Evolutionary conservation across 2,113 vertebrate species (phyloP).

Genomic region (Illadopsis cleaveri): DNA sequence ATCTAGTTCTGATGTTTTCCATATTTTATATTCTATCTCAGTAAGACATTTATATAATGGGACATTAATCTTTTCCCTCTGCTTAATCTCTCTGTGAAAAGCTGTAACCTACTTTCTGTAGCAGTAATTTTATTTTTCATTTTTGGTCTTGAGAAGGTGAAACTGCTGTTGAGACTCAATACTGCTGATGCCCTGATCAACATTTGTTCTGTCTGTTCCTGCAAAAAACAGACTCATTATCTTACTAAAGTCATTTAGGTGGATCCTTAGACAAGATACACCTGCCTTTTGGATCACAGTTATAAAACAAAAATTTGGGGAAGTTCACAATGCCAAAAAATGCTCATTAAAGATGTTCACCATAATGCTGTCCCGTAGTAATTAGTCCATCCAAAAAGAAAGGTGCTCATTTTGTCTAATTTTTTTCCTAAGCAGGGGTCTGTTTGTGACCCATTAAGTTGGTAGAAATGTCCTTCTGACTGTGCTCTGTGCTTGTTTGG

Average conservation of each 20-base stretch:
- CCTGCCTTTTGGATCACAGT: background rate
- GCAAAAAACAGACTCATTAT: background rate
- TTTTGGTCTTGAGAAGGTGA: background rate
- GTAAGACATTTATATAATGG: background rate
- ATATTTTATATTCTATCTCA: background rate
- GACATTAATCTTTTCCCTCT: background rate
- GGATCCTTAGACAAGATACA: background rate
- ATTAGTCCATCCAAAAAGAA: background rate
- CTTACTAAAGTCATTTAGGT: background rate
- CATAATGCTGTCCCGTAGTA: rapidly evolving
- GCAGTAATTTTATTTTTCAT: background rate
- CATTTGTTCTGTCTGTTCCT: background rate
- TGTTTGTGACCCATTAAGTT: background rate
- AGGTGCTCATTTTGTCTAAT: background rate
- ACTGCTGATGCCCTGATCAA: background rate
- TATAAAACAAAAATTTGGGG: background rate
- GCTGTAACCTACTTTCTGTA: background rate
- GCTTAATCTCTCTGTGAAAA: background rate
- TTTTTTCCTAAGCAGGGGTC: background rate
- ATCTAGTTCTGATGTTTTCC: background rate
- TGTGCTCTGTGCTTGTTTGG: background rate
- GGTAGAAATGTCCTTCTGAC: background rate
- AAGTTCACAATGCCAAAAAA: background rate
- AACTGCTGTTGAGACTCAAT: background rate
- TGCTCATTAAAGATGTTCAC: background rate